phyloP scores from a whole-genome alignment of 1,140 invertebrate genomes.

The Probaryconus sp. region DNA sequence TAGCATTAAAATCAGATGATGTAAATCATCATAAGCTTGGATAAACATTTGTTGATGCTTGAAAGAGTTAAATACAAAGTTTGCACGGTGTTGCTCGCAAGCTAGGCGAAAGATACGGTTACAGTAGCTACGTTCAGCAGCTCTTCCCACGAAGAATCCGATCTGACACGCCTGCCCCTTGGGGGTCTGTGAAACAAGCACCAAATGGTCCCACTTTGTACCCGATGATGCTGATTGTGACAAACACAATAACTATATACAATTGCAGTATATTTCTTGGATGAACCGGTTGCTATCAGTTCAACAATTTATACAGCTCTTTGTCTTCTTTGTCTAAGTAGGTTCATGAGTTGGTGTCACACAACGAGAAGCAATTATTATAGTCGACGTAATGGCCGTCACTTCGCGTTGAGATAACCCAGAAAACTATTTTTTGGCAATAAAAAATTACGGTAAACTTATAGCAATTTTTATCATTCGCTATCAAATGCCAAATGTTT shows the following conservation, averaged over 20 bases:
- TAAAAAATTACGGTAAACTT: no score
- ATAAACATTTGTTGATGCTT: conserved; percentile 23
- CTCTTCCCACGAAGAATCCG: conserved; percentile 72
- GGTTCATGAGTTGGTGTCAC: conserved; percentile 12
- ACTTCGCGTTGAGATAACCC: no score
- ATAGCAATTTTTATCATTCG: no score
- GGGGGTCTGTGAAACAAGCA: conserved; percentile 38
- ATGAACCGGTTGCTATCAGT: conserved; percentile 13
- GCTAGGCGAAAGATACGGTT: conserved; percentile 14
- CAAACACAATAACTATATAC: conserved; percentile 45
- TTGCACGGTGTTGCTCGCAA: conserved; percentile 29
- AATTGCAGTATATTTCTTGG: conserved; percentile 27
- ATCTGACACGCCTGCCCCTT: conserved; percentile 66
- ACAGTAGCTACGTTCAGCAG: conserved; percentile 51
- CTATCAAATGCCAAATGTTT: no score
- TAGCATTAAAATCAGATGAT: no score
- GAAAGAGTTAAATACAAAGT: conserved; percentile 22
- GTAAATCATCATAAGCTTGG: conserved; percentile 10
- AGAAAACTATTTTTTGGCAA: background rate
- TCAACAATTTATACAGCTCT: conserved; percentile 13
- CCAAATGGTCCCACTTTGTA: conserved; percentile 34
- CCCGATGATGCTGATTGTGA: conserved; percentile 39
- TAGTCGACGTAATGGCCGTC: background rate
- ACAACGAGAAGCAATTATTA: conserved; percentile 3
- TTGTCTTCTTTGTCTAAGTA: conserved; percentile 24